These are phyloP conservation scores for Leptoteleia sp. DNA, from an alignment of 1,140 invertebrate species.

Conservation along the genomic window DNA sequence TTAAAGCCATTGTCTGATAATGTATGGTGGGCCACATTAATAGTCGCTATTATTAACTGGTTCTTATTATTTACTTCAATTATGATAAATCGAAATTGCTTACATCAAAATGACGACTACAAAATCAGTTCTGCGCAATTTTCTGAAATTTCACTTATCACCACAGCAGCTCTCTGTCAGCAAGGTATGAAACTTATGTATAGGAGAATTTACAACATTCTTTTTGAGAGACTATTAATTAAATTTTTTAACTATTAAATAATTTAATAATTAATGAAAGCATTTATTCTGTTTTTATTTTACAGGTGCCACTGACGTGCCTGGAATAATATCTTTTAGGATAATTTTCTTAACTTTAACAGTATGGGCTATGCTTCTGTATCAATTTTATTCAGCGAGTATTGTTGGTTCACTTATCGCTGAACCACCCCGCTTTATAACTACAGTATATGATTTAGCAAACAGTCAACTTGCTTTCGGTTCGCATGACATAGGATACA, in stretches of 20 bases:
- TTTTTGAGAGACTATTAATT: too few species aligned
- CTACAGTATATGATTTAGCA: slow-evolving; percentile 83
- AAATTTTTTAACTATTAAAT: too few species aligned
- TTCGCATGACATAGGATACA: slow-evolving; percentile 84
- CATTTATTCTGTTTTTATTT: slow-evolving; percentile 4
- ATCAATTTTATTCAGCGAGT: slow-evolving; percentile 88
- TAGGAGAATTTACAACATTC: too few species aligned
- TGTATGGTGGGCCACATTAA: slow-evolving; percentile 67
- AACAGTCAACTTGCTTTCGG: slow-evolving; percentile 84
- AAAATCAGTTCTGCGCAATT: slow-evolving; percentile 48
- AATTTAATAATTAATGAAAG: too few species aligned
- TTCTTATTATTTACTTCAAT: slow-evolving; percentile 57
- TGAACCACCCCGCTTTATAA: slow-evolving; percentile 84
- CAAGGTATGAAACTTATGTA: too few species aligned
- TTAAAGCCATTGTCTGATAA: slow-evolving; percentile 67
- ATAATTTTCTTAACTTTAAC: slow-evolving; percentile 84
- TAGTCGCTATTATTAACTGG: slow-evolving; percentile 64
- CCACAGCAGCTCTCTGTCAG: slow-evolving; percentile 79
- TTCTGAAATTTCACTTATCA: slow-evolving; percentile 73
- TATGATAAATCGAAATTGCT: slow-evolving; percentile 51
- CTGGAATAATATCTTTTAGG: slow-evolving; percentile 81
- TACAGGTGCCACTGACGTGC: slow-evolving; percentile 69
- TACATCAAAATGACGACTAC: slow-evolving; percentile 12
- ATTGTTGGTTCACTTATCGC: slow-evolving; percentile 87
- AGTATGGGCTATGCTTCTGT: slow-evolving; percentile 84